Percentiles rank a stretch among this genome's conserved stretches.
These are phyloP conservation scores for Argyrosomus japonicus DNA, from an alignment of 2,113 vertebrate species.

Conservation along the genomic window DNA sequence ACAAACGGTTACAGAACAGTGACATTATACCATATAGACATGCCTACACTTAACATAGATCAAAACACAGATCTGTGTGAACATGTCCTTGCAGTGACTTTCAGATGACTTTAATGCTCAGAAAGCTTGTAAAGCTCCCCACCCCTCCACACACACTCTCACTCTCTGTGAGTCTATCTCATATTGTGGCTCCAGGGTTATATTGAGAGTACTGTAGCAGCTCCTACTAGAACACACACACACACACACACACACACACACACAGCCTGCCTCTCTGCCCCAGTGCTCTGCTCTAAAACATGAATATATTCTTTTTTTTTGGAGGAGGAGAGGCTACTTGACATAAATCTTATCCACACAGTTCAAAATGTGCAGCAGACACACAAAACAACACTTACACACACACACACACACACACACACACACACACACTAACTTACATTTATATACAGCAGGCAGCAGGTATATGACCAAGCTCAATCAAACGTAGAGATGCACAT, in stretches of 20 bases:
- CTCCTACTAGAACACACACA: conserved; percentile 5
- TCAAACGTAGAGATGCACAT: conserved; percentile 1
- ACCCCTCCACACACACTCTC: background rate
- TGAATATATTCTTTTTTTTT: conserved; percentile 61
- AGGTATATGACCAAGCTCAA: conserved; percentile 15
- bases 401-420: conserved; percentile 19
- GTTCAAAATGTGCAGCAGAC: conserved; percentile 33
- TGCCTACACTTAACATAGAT: background rate
- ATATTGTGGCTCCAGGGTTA: conserved; percentile 44
- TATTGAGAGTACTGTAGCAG: conserved; percentile 37
- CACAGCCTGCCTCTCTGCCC: conserved; percentile 26
- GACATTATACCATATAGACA: background rate
- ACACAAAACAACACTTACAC: conserved; percentile 26
- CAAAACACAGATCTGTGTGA: background rate
- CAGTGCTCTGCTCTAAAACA: conserved; percentile 52
- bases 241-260: conserved; percentile 30
- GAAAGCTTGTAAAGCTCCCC: conserved; percentile 4
- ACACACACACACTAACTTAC: conserved; percentile 23
- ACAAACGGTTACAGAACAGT: background rate
- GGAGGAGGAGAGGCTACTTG: conserved; percentile 30
- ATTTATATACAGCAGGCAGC: background rate
- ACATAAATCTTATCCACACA: conserved; percentile 41
- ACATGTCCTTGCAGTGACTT: conserved; percentile 39
- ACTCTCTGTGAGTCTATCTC: conserved; percentile 22
- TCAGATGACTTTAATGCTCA: conserved; percentile 13